Evolutionary conservation across 2,888 invertebrate species (phyloP).

Genomic region (Crematogaster levior): DNA sequence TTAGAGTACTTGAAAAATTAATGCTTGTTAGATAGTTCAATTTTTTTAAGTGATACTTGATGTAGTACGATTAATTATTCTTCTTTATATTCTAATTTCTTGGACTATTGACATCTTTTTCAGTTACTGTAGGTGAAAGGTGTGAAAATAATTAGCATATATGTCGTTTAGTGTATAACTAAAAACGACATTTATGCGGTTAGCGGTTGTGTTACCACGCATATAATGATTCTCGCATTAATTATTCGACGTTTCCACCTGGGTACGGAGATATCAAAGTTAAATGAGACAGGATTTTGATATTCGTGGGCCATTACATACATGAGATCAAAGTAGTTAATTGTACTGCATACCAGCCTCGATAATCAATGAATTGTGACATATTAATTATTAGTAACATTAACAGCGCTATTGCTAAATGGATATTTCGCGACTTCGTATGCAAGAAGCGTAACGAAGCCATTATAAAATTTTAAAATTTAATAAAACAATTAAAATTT

Average conservation of each 20-base stretch:
- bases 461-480: conserved; percentile 38
- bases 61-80: neutral
- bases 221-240: conserved; percentile 25
- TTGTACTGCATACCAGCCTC: neutral
- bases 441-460: neutral
- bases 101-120: neutral
- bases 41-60: neutral
- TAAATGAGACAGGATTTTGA: conserved; percentile 45
- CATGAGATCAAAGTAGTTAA: conserved; percentile 47
- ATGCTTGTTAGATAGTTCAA: neutral
- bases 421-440: conserved; percentile 14
- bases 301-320: conserved; percentile 16
- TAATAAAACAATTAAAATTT: conserved; percentile 25
- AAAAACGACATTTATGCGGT: conserved; percentile 2
- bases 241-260: conserved; percentile 2
- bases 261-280: conserved; percentile 24
- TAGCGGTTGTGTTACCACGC: neutral
- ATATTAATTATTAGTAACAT: conserved; percentile 47
- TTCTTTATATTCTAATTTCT: neutral
- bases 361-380: conserved; percentile 42
- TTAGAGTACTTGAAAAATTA: neutral
- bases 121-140: no score
- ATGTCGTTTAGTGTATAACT: neutral
- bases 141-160: conserved; percentile 1
- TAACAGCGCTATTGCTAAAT: conserved; percentile 15